Evolutionary conservation across 2,888 invertebrate species (phyloP), one percentile per base, ranked within the genome.

Genomic region (Ferrisia virgata): DNA sequence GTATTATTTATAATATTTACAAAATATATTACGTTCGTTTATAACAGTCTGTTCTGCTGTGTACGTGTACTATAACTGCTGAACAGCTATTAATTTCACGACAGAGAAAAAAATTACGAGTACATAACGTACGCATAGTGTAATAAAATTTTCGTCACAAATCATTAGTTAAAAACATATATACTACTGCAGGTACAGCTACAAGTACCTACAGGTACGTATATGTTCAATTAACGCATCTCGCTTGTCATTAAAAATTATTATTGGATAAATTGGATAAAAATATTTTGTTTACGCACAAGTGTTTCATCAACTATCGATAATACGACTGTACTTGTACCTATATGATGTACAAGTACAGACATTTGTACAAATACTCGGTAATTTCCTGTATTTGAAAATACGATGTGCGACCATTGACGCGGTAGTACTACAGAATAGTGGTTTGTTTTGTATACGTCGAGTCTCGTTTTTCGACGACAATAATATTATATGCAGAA

Each of bases 301-400:
- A 22, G 0, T 53, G 22, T 53, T 22, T 9, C 22, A 53, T 4
- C 43, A 3, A 47, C n/a, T n/a, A n/a, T n/a, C n/a, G n/a, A n/a
- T n/a, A n/a, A n/a, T n/a, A n/a, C n/a, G n/a, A n/a, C n/a, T n/a
- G n/a, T n/a, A n/a, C n/a, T n/a, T n/a, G n/a, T n/a, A n/a, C n/a
- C n/a, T n/a, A n/a, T n/a, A n/a, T n/a, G n/a, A n/a, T n/a, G n/a
- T n/a, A n/a, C n/a, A n/a, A n/a, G n/a, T n/a, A n/a, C n/a, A n/a
- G n/a, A n/a, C n/a, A n/a, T n/a, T n/a, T n/a, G 4, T 47, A 47
- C 47, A 47, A 47, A 6, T 58, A 9, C 22, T 58, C 2, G 25
- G 8, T 58, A 25, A 58, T 64, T 64, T 64, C 64, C 64, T 64
- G 64, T 64, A 64, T 64, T 64, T 64, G 64, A 64, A 64, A 64